phyloP scores from a whole-genome alignment of 2,888 invertebrate species.

The Stenolophus ochropezus region DNA sequence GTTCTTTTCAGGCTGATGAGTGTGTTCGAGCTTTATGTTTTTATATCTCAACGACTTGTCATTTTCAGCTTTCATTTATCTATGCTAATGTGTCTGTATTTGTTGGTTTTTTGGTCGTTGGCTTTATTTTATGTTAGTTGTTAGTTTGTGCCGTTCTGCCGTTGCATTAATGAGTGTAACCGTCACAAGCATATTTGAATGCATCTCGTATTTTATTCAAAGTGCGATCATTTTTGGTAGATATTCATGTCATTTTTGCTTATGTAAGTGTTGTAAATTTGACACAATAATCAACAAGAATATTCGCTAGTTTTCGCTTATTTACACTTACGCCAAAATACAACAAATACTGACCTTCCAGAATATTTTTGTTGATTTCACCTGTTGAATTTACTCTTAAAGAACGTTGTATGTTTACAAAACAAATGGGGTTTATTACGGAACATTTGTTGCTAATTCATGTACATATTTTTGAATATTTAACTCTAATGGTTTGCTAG shows the following conservation, averaged over 20 bases:
- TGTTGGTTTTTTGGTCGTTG: conserved; percentile 48
- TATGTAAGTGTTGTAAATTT: conserved; percentile 46
- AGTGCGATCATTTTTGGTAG: conserved; percentile 27
- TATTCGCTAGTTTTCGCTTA: conserved; percentile 38
- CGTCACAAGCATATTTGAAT: too few relatives aligned
- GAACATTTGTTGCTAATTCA: conserved; percentile 46
- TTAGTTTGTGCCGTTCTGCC: conserved; percentile 23
- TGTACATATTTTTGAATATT: conserved; percentile 45
- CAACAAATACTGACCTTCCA: conserved; percentile 45
- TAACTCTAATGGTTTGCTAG: conserved; percentile 35
- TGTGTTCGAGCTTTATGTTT: conserved; percentile 56
- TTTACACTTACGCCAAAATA: conserved; percentile 26
- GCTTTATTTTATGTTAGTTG: conserved; percentile 43
- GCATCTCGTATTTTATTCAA: too few relatives aligned
- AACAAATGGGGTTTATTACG: conserved; percentile 30
- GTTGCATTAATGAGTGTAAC: too few relatives aligned
- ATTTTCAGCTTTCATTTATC: conserved; percentile 72
- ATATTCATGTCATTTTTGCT: conserved; percentile 37
- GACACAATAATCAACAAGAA: conserved; percentile 47
- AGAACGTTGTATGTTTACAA: conserved; percentile 57
- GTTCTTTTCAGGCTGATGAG: conserved; percentile 45
- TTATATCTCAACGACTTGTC: conserved; percentile 64
- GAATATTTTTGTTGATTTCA: conserved; percentile 53
- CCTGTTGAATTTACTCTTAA: conserved; percentile 27
- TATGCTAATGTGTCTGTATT: conserved; percentile 53